Base-by-base conservation (phyloP, 1,140 invertebrate genomes). In the Stegodyphus mimosarum region DNA sequence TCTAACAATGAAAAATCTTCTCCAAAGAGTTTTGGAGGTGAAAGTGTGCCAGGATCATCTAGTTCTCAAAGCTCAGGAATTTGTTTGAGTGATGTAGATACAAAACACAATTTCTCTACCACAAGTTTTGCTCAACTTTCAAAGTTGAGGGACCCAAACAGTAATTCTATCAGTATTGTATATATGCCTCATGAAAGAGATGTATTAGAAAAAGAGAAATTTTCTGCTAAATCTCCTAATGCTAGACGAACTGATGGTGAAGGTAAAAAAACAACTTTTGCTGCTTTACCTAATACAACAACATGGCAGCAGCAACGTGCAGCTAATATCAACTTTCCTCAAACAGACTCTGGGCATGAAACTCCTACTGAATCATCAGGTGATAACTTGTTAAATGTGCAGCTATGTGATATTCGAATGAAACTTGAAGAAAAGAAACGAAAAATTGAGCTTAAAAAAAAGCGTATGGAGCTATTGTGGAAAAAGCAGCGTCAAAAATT, bases 341-440 rank as follows among this genome's bases (percentile, higher is more conserved):
- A 60, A 51, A 73, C 77, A n/a, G 84, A 87, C 33, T 88, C 86
- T 71, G 80, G 86, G 11, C 80, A 80, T 55, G 86, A 87, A 49
- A 86, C 84, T 3, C 84, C 84, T 10, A 86, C 77, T n/a, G 84
- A 86, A 18, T 33, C 83, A n/a, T 55, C 83, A 15, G 69, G 17
- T n/a, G 66, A 70, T 64, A 71, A 73, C 7, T 50, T 72, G 0
- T 67, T 94, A 91, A 93, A 94, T 13, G 93, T 94, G 6, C 95
- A 97, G 89, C 91, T 97, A 53, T 94, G 94, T 88, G 95, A 96
- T 88, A 96, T 99, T 88, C 92, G 95, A 79, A 92, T 98, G 89
- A 97, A 98, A 91, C 91, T 99, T 84, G 98, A 99, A 91, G 97
- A 99, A 91, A 97, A 97, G 91, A 92, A 96, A 80, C 93, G 96